Base-by-base conservation (phyloP, 2,888 invertebrate species). In the Folsomia manolachei region DNA sequence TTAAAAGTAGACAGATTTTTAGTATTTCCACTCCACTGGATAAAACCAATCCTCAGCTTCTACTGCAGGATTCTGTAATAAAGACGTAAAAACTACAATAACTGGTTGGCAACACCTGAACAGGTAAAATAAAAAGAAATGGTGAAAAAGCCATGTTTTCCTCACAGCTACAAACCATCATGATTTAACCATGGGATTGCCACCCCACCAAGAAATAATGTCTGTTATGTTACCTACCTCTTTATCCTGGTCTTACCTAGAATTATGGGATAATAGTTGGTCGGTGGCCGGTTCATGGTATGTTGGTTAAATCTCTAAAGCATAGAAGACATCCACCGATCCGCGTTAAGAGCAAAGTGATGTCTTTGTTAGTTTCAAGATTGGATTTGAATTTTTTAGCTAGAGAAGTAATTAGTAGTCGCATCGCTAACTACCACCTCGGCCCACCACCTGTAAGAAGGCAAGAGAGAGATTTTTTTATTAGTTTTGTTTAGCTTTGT, bases 311-410 rank as follows among this genome's bases (percentile, higher is more conserved):
- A n/a, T n/a, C n/a, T 39, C 14, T 39, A 39, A 39, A 14, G 39
- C 14, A 39, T 9, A 39, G 39, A 4, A 39, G 39, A 14, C 39
- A 39, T 39, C 39, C 14, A 9, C 39, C 4, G 4, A 4, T 39
- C 14, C 39, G 4, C 39, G 7, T 39, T 56, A 56, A 56, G 56
- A 56, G 56, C 56, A 56, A 56, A 56, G 56, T 56, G 56, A 56
- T 56, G 56, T 56, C 56, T 56, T 56, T 19, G 21, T 56, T 19
- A 56, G n/a, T n/a, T 51, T 51, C 18, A 51, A 51, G 56, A 21
- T 56, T 19, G 56, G 56, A 56, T 56, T 56, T 56, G 56, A 56
- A 56, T 56, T 56, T 56, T 56, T 4, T 19, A 19, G 56, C 4
- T 4, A 39, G 39, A 39, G 39, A 39, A 14, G 56, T 56, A 56